Evolutionary conservation across 1,140 invertebrate species (phyloP), one percentile per base, ranked within the genome.

Genomic region (Brachionus sp.): DNA sequence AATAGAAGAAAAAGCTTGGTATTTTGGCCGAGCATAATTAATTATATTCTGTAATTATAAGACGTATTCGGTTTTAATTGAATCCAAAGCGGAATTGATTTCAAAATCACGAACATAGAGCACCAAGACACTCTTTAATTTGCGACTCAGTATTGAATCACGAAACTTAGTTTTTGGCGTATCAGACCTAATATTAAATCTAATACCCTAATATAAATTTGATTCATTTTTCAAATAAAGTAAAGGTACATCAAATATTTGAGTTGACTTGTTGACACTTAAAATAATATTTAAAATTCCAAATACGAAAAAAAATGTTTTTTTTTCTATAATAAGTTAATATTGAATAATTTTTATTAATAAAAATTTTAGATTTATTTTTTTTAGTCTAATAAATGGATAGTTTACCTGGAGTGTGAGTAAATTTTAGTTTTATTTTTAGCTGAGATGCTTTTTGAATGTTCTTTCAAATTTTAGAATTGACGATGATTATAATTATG

Each of bases 321-420:
- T 1, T 35, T 29, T 66, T 66, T 66, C n/a, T n/a, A n/a, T n/a
- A n/a, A n/a, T n/a, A n/a, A n/a, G n/a, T n/a, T n/a, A n/a, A n/a
- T n/a, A n/a, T n/a, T n/a, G n/a, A n/a, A n/a, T n/a, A n/a, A n/a
- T n/a, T 33, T 0, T 68, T 68, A 33, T 35, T 2, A 50, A 50
- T n/a, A 57, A 19, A n/a, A 57, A 7, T 66, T 66, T 66, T 19
- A 19, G 19, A 19, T 37, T 68, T 19, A 12, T 70, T 70, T 70
- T 70, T 75, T 46, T 25, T 23, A 73, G 39, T 4, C 39, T 5
- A 35, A 25, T 46, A 75, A 75, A 75, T 75, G 70, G 70, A 75
- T 46, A 75, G 42, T 46, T 46, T 75, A 46, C 70, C 70, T n/a
- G 70, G 70, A 50, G 70, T 75, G 70, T 75, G 44, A 75, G 37